A percentile compares a stretch with the other conserved stretches of the same genome.
Evolutionary conservation across 2,797 vertebrate species (phyloP).

Genomic region (Falco naumanni): DNA sequence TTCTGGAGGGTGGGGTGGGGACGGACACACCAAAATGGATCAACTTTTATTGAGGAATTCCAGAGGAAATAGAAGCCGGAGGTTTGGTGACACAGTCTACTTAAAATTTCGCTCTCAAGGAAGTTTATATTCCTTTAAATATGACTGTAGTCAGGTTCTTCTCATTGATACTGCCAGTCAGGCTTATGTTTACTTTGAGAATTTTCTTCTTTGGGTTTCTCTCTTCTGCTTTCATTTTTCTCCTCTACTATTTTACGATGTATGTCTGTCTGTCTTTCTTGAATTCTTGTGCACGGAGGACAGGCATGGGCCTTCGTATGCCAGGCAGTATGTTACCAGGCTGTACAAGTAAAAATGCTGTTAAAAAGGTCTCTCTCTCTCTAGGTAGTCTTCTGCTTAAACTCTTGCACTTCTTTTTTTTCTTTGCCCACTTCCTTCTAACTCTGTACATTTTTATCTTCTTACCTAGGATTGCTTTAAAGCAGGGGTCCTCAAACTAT

Average conservation of each 20-base stretch:
- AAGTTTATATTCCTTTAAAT: neutral
- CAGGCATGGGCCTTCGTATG: neutral
- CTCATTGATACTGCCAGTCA: neutral
- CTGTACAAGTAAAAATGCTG: neutral
- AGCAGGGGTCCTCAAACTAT: no score
- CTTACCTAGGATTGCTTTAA: neutral
- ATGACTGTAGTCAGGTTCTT: neutral
- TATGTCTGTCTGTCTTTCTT: neutral
- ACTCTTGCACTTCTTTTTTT: neutral
- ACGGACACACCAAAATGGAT: neutral
- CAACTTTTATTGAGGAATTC: neutral
- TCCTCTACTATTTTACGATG: neutral
- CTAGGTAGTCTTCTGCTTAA: neutral
- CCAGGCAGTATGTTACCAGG: neutral
- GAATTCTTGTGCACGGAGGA: neutral
- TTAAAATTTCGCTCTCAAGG: neutral
- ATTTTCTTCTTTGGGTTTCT: neutral
- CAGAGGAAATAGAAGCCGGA: neutral
- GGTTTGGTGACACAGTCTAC: neutral
- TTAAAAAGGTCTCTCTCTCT: neutral
- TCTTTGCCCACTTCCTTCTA: neutral
- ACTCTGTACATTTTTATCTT: neutral
- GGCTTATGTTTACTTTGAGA: neutral
- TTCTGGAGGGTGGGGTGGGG: rapidly evolving
- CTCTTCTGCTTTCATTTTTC: neutral